phyloP scores from a whole-genome alignment of 2,113 vertebrate species.

The Sturnira hondurensis region DNA sequence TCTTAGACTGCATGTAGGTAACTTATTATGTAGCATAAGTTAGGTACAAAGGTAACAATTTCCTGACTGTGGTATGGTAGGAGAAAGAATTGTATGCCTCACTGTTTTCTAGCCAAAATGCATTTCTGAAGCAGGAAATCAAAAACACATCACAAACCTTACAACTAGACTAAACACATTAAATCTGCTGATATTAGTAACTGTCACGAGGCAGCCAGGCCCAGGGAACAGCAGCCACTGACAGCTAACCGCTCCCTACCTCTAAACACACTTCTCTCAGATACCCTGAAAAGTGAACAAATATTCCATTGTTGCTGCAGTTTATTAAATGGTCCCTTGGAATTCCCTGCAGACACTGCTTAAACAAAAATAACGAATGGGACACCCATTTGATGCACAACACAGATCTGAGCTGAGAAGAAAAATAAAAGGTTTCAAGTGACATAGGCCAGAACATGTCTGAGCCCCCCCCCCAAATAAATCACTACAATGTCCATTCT shows the following conservation, averaged over 20 bases:
- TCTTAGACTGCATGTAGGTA: slow-evolving; percentile 14
- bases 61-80: slow-evolving; percentile 45
- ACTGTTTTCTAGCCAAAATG: slow-evolving; percentile 72
- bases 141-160: slow-evolving; percentile 77
- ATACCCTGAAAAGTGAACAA: slow-evolving; percentile 64
- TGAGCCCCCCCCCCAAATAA: slow-evolving; percentile 53
- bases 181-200: slow-evolving; percentile 60
- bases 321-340: slow-evolving; percentile 65
- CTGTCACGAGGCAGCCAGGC: slow-evolving; percentile 71
- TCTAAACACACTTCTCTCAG: slow-evolving; percentile 49
- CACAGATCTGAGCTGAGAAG: slow-evolving; percentile 74
- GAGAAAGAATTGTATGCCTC: slow-evolving; percentile 36
- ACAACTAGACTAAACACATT: slow-evolving; percentile 71
- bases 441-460: slow-evolving; percentile 72
- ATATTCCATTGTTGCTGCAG: slow-evolving; percentile 52
- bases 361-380: slow-evolving; percentile 65
- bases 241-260: slow-evolving; percentile 45
- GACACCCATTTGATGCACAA: slow-evolving; percentile 59
- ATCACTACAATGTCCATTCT: slow-evolving; percentile 60
- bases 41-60: slow-evolving; percentile 60
- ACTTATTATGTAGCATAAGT: slow-evolving; percentile 38
- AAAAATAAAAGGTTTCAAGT: slow-evolving; percentile 75
- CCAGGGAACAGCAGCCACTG: slow-evolving; percentile 50
- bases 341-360: slow-evolving; percentile 56
- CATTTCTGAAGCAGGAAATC: slow-evolving; percentile 78